These are phyloP conservation scores for Lamellibrachia satsuma DNA, from an alignment of 2,888 invertebrate species.

Conservation along the genomic window DNA sequence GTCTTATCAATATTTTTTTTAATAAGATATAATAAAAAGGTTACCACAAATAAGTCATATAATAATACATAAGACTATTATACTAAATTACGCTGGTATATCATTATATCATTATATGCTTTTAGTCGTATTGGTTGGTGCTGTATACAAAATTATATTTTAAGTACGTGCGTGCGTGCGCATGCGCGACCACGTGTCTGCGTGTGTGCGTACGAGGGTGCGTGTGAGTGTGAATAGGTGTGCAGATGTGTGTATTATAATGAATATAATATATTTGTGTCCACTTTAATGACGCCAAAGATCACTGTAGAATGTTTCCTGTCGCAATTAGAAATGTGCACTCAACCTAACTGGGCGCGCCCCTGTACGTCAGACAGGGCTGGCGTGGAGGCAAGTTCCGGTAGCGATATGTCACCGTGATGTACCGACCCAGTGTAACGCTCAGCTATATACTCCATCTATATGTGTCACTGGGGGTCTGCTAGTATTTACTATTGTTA, in stretches of 20 bases:
- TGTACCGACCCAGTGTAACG: neutral
- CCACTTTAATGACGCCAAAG: too few relatives aligned
- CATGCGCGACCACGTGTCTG: neutral
- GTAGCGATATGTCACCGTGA: neutral
- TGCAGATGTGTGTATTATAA: too few relatives aligned
- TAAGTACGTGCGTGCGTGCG: neutral
- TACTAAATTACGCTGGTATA: too few relatives aligned
- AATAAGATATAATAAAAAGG: too few relatives aligned
- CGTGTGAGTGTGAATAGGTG: too few relatives aligned
- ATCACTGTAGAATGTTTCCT: neutral
- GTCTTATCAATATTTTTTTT: too few relatives aligned
- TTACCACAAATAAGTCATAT: too few relatives aligned
- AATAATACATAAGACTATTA: too few relatives aligned
- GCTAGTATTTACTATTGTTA: conserved; percentile 1
- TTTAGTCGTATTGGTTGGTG: neutral
- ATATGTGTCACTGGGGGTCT: neutral
- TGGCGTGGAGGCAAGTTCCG: neutral
- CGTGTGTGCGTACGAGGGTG: neutral
- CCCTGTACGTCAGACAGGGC: neutral
- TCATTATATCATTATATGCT: neutral
- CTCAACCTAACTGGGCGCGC: neutral
- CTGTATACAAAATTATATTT: neutral
- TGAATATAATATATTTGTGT: too few relatives aligned
- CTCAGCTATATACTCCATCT: neutral
- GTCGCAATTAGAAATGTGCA: neutral